A percentile compares a stretch with the other conserved stretches of the same genome.
These are phyloP conservation scores for Cryptocephalus primarius DNA, from an alignment of 2,888 invertebrate genomes.

Conservation along the genomic window DNA sequence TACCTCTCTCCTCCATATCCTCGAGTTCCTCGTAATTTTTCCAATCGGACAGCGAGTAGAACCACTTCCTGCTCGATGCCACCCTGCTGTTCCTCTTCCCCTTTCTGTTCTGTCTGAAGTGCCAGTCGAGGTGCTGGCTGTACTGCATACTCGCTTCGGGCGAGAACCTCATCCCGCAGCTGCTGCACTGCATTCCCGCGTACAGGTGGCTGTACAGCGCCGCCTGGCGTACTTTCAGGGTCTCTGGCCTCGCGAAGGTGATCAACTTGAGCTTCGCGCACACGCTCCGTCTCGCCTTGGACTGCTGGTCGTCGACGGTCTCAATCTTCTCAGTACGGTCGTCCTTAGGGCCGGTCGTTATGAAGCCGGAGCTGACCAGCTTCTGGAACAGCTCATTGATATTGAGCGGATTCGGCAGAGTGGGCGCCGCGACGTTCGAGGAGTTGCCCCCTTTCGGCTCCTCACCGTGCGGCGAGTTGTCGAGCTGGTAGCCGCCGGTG, in stretches of 20 bases:
- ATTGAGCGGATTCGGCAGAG: conserved; percentile 35
- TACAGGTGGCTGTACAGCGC: conserved; percentile 62
- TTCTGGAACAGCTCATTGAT: conserved; percentile 78
- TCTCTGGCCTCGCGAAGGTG: conserved; percentile 57
- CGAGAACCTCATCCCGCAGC: conserved; percentile 90
- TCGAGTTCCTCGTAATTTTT: conserved; percentile 89
- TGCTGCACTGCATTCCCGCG: conserved; percentile 90
- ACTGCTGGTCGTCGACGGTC: background rate
- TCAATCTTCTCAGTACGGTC: background rate
- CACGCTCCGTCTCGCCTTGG: conserved; percentile 16
- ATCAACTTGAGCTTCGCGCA: conserved; percentile 46
- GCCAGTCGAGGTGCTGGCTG: conserved; percentile 96
- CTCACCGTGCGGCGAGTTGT: conserved; percentile 17
- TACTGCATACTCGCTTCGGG: conserved; percentile 83
- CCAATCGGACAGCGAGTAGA: conserved; percentile 85
- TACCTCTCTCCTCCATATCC: conserved; percentile 78
- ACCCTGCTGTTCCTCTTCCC: conserved; percentile 78
- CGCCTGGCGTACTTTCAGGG: conserved; percentile 61
- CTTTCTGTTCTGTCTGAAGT: conserved; percentile 86
- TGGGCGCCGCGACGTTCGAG: conserved; percentile 21
- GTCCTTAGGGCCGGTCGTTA: background rate
- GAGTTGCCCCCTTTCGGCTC: background rate
- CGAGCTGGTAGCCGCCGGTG: conserved; percentile 45
- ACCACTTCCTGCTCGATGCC: conserved; percentile 80
- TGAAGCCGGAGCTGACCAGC: conserved; percentile 41